Evolutionary conservation across 1,140 invertebrate genomes (phyloP).

Genomic region (Pseudobourletiella spinata): DNA sequence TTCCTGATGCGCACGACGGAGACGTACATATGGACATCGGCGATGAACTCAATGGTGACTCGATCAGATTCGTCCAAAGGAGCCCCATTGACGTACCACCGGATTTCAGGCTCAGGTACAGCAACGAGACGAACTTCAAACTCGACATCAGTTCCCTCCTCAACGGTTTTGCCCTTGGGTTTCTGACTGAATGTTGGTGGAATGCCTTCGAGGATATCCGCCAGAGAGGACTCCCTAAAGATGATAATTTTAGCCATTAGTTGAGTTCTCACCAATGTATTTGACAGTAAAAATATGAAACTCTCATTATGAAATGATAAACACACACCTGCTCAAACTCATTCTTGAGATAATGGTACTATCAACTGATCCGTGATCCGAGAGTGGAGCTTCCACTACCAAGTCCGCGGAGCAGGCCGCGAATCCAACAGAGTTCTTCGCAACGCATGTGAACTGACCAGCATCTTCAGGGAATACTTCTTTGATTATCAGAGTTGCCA

Average conservation of each 20-base stretch:
- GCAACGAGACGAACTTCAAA: constrained; percentile 77
- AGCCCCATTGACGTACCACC: constrained; percentile 68
- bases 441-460: constrained; percentile 90
- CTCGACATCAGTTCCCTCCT: constrained; percentile 67
- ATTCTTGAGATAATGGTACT: constrained; percentile 63
- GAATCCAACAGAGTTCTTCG: constrained; percentile 88
- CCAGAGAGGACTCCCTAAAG: constrained; percentile 75
- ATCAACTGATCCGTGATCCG: constrained; percentile 77
- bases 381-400: constrained; percentile 72
- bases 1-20: constrained; percentile 69
- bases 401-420: constrained; percentile 84
- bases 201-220: constrained; percentile 83
- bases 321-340: constrained; percentile 47
- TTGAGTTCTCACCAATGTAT: too few species aligned
- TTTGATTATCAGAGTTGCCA: constrained; percentile 81
- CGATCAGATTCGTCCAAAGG: constrained; percentile 56
- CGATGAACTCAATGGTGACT: constrained; percentile 62
- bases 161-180: constrained; percentile 65
- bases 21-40: constrained; percentile 83
- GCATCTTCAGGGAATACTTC: constrained; percentile 97
- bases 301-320: too few species aligned
- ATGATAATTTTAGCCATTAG: too few species aligned
- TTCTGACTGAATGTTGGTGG: constrained; percentile 84
- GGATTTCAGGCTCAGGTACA: constrained; percentile 79
- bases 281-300: not conserved